Base-by-base conservation (phyloP, 2,888 invertebrate species). In the Rosalia funebris region DNA sequence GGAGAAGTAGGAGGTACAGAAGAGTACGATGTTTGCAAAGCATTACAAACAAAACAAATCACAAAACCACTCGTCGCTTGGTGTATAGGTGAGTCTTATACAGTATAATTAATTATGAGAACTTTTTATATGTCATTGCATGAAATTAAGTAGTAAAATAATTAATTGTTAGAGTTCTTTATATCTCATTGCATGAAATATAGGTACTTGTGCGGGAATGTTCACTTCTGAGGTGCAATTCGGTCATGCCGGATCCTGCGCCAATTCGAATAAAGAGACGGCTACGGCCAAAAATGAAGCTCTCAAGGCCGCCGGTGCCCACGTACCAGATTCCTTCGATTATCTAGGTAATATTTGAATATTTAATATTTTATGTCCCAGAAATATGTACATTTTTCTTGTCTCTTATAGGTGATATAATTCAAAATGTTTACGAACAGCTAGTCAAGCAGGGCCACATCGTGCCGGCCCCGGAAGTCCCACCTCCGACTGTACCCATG, bases 401-500 rank as follows among this genome's bases (percentile, higher is more conserved):
- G 25, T 15, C 15, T 41, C 14, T 65, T 58, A 7, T 56, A 72
- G 98, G 96, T n/a, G 91, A 91, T 66, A 80, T 89, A 1, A 91
- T 96, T 69, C 87, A 87, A 75, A 86, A 84, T 70, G 92, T 93
- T 0, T 94, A 92, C 79, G 82, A 85, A 47, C 82, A 87, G 47
- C 84, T 99, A 62, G 96, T 99, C 0, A 85, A 87, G 50, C 86
- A 88, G 12, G 96, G 96, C 34, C 86, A 87, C 53, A 92, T 99
- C 72, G 88, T 92, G 5, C 95, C 95, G 0, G 89, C 90, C 71
- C 90, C 93, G 39, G 98, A 99, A 81, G 88, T 93, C 48, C 96
- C 98, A 7, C 99, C 99, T 31, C 99, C 99, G 1, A 98, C 98
- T 12, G 98, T 99, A n/a, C 98, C 98, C 5, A 98, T 99, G 98